phyloP scores from a whole-genome alignment of 2,797 vertebrate species.

The Acanthurus lineatus region DNA sequence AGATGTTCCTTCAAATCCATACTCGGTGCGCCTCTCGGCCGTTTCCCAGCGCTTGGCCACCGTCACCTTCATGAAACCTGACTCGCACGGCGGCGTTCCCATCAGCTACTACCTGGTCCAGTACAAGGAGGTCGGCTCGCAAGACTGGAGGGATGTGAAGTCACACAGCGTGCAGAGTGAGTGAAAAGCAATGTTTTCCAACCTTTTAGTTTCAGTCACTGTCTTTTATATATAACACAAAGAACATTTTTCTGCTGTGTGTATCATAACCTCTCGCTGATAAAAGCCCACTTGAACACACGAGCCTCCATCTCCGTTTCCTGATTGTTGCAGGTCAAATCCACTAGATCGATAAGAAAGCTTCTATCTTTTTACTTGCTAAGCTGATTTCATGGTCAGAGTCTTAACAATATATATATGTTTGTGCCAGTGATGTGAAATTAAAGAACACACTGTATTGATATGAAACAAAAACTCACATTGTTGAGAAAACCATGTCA shows the following conservation, averaged over 20 bases:
- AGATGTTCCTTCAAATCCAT: conserved; percentile 97
- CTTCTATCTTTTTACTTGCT: neutral
- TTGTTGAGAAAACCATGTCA: neutral
- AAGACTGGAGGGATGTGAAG: conserved; percentile 94
- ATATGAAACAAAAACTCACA: neutral
- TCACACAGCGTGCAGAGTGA: conserved; percentile 97
- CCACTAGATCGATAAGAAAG: conserved; percentile 7
- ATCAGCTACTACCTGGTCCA: conserved; percentile 97
- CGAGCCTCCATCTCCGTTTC: neutral
- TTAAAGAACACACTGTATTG: neutral
- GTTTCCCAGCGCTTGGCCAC: conserved; percentile 95
- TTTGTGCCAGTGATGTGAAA: neutral
- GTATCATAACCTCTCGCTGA: neutral
- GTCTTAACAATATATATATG: neutral
- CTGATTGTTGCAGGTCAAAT: neutral
- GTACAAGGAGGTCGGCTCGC: conserved; percentile 92
- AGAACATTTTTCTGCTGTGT: neutral
- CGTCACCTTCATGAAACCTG: conserved; percentile 94
- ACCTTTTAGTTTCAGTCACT: neutral
- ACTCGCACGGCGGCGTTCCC: conserved; percentile 97
- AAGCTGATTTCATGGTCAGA: neutral
- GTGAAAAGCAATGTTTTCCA: conserved; percentile 66
- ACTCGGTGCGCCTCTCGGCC: conserved; percentile 92
- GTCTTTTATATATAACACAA: neutral
- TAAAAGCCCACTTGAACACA: conserved; percentile 4